Evolutionary conservation across 2,888 invertebrate genomes (phyloP).

Genomic region (Villa cingulata): DNA sequence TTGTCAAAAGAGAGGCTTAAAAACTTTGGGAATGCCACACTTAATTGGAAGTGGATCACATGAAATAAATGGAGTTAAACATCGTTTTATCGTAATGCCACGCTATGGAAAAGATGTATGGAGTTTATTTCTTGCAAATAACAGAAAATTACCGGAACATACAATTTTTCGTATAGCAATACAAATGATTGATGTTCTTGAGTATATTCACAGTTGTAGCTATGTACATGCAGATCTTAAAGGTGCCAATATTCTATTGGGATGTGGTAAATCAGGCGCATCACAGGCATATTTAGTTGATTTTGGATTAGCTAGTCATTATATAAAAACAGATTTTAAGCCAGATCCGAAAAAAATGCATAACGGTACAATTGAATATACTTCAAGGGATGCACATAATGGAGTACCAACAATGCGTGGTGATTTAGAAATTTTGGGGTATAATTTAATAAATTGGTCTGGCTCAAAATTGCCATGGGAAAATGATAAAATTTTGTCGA

Average conservation of each 20-base stretch:
- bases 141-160: slow-evolving; percentile 50
- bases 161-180: slow-evolving; percentile 69
- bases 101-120: slow-evolving; percentile 78
- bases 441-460: slow-evolving; percentile 88
- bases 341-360: slow-evolving; percentile 85
- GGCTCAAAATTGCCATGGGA: slow-evolving; percentile 78
- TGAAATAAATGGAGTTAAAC: slow-evolving; percentile 55
- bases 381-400: slow-evolving; percentile 88
- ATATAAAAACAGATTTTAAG: slow-evolving; percentile 64
- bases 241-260: slow-evolving; percentile 81
- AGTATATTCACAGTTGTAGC: slow-evolving; percentile 80
- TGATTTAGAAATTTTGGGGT: slow-evolving; percentile 87
- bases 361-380: slow-evolving; percentile 94
- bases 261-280: slow-evolving; percentile 47
- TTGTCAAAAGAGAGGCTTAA: slow-evolving; percentile 50
- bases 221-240: slow-evolving; percentile 96
- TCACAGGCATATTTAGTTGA: slow-evolving; percentile 79
- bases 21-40: slow-evolving; percentile 69
- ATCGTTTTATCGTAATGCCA: slow-evolving; percentile 81
- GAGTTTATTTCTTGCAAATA: slow-evolving; percentile 56
- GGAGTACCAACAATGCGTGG: slow-evolving; percentile 81
- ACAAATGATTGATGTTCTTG: slow-evolving; percentile 77
- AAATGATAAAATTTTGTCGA: slow-evolving; percentile 40
- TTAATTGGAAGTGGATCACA: slow-evolving; percentile 76
- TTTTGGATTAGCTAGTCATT: slow-evolving; percentile 77